Percentiles rank a stretch among this genome's conserved stretches.
Evolutionary conservation across 2,113 vertebrate species (phyloP).

Genomic region (Meriones unguiculatus): DNA sequence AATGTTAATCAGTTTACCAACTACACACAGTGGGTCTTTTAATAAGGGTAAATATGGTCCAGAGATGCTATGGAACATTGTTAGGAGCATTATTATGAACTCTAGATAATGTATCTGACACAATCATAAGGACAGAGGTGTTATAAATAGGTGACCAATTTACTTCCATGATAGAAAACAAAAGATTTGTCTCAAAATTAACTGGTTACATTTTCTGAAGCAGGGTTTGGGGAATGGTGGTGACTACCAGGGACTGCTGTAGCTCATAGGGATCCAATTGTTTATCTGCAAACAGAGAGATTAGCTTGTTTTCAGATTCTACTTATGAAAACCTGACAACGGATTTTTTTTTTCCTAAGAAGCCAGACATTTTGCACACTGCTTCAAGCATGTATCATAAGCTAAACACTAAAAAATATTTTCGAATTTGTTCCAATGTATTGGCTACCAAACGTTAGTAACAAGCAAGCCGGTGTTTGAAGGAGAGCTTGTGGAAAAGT

Average conservation of each 20-base stretch:
- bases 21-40: neutral
- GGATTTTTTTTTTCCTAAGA: neutral
- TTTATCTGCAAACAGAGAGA: neutral
- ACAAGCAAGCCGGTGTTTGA: neutral
- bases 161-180: conserved; percentile 16
- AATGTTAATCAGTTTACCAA: neutral
- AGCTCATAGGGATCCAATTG: neutral
- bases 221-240: rapidly evolving
- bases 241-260: neutral
- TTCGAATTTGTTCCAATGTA: neutral
- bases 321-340: neutral
- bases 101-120: neutral
- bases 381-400: conserved; percentile 2
- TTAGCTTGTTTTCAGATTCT: neutral
- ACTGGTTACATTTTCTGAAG: neutral
- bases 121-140: neutral
- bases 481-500: neutral
- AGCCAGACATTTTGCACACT: neutral
- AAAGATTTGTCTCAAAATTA: neutral
- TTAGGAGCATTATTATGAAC: neutral
- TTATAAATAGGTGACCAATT: conserved; percentile 44
- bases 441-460: neutral
- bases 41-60: neutral
- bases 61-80: neutral
- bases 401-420: neutral